Evolutionary conservation across 2,888 invertebrate genomes (phyloP).

Genomic region (Drosophila quinaria): DNA sequence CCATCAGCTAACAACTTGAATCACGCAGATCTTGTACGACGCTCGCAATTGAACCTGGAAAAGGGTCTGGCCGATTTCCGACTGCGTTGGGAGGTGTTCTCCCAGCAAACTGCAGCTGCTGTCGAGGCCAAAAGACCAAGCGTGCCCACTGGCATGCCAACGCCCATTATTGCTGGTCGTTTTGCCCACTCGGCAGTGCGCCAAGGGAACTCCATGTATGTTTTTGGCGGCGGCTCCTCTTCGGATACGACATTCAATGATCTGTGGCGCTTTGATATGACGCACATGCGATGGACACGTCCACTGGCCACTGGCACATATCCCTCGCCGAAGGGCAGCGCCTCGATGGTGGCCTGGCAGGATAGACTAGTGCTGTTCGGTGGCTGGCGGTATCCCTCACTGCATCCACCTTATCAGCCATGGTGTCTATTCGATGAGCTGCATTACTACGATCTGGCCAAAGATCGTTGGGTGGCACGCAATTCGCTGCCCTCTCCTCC

Average conservation of each 20-base stretch:
- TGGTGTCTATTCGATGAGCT: conserved; percentile 96
- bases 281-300: conserved; percentile 93
- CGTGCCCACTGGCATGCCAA: conserved; percentile 52
- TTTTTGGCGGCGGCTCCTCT: conserved; percentile 98
- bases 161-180: conserved; percentile 94
- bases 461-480: conserved; percentile 90
- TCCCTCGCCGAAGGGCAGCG: conserved; percentile 98
- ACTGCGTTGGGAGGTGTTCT: conserved; percentile 90
- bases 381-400: conserved; percentile 97
- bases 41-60: conserved; percentile 90
- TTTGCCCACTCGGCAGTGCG: conserved; percentile 97
- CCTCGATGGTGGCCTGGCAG: conserved; percentile 95
- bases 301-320: conserved; percentile 92
- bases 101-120: conserved; percentile 64
- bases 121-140: conserved; percentile 33
- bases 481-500: conserved; percentile 79
- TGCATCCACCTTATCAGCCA: conserved; percentile 93
- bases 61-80: conserved; percentile 92
- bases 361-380: conserved; percentile 95
- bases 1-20: neutral
- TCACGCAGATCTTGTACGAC: conserved; percentile 91
- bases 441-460: conserved; percentile 93
- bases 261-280: conserved; percentile 96
- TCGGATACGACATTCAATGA: conserved; percentile 98
- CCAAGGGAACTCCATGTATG: conserved; percentile 94